phyloP scores from a whole-genome alignment of 1,140 invertebrate species.

The Sarcophaga peregrina region DNA sequence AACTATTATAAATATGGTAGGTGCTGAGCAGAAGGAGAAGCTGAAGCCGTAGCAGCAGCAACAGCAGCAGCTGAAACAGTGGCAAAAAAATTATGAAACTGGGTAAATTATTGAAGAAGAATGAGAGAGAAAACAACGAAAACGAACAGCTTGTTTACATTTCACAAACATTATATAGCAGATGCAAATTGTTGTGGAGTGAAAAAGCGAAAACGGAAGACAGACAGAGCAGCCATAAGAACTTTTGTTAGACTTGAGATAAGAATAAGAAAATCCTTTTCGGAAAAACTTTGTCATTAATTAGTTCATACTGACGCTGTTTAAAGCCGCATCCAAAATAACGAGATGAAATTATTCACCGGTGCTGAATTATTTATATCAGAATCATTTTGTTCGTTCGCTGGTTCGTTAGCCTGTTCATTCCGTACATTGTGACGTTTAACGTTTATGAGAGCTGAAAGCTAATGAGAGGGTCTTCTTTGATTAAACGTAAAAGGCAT shows the following conservation, averaged over 20 bases:
- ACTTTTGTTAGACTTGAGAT: slow-evolving; percentile 28
- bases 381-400: not conserved
- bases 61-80: no score
- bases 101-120: not conserved
- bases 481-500: no score
- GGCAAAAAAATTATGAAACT: no score
- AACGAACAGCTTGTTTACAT: slow-evolving; percentile 34
- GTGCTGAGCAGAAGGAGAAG: not conserved
- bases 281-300: slow-evolving; percentile 38
- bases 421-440: not conserved
- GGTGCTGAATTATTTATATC: not conserved
- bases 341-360: slow-evolving; percentile 14
- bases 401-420: not conserved
- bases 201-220: no score
- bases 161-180: slow-evolving; percentile 13
- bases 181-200: not conserved
- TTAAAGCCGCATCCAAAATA: slow-evolving; percentile 34
- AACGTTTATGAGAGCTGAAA: not conserved
- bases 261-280: slow-evolving; percentile 38
- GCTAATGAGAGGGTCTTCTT: no score
- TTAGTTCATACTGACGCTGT: slow-evolving; percentile 34
- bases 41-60: no score
- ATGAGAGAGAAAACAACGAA: not conserved
- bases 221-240: not conserved
- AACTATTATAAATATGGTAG: not conserved